Percentiles rank a stretch among this genome's conserved stretches.
Conservation (phyloP, 2,888 invertebrate genomes). For the Rhodophaea formosa region DNA sequence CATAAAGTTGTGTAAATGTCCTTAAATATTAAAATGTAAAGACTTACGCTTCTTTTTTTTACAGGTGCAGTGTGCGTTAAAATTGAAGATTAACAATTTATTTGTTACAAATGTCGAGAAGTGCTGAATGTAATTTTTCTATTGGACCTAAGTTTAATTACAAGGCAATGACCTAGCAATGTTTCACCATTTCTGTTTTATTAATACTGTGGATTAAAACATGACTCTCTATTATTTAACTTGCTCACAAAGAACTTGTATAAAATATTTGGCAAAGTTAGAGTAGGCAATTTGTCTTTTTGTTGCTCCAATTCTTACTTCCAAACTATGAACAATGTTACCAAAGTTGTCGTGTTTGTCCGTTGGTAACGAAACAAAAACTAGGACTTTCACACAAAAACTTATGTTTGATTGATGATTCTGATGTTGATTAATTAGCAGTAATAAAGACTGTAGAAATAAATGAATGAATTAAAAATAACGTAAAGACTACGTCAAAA, state of each 20-base stretch:
- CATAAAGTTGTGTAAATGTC: too few relatives aligned
- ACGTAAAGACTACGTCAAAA: not conserved
- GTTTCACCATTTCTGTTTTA: too few relatives aligned
- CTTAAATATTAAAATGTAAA: too few relatives aligned
- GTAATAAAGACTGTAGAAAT: not conserved
- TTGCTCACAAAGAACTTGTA: not conserved
- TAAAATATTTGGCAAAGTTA: conserved; percentile 1
- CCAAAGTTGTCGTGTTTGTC: conserved; percentile 1
- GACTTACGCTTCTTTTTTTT: too few relatives aligned
- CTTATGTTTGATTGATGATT: conserved; percentile 7
- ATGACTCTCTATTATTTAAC: not conserved
- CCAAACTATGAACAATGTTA: conserved; percentile 7
- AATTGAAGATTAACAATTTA: too few relatives aligned
- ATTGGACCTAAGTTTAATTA: too few relatives aligned
- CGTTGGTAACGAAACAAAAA: not conserved
- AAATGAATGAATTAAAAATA: not conserved
- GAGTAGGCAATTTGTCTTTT: conserved; percentile 1
- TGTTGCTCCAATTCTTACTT: not conserved
- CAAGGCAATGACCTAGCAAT: too few relatives aligned
- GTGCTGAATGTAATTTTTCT: too few relatives aligned
- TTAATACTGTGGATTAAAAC: too few relatives aligned
- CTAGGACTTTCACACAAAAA: conserved; percentile 8
- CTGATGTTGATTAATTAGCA: conserved; percentile 8
- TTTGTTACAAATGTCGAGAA: too few relatives aligned
- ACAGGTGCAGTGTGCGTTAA: too few relatives aligned